These are phyloP conservation scores for Laticauda laticaudata DNA, from an alignment of 2,113 vertebrate genomes.

Conservation along the genomic window DNA sequence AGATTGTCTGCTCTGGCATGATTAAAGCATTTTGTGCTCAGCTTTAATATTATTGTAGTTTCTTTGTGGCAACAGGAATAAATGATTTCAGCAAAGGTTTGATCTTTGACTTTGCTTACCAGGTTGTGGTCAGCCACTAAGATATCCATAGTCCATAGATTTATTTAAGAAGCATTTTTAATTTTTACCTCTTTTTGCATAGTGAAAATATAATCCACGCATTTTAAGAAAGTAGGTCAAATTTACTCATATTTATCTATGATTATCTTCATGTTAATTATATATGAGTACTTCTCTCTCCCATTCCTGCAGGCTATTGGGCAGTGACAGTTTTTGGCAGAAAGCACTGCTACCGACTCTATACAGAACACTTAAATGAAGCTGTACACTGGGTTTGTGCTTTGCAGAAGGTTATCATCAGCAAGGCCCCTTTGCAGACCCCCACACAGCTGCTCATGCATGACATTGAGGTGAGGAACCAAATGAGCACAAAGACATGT, in stretches of 20 bases:
- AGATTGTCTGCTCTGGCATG: background rate
- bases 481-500: background rate
- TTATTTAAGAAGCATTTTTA: background rate
- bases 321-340: constrained; percentile 89
- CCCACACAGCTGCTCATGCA: constrained; percentile 93
- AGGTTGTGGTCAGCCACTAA: background rate
- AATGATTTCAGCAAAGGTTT: background rate
- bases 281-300: background rate
- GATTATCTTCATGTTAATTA: background rate
- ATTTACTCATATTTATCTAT: background rate
- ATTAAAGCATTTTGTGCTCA: background rate
- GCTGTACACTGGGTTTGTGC: constrained; percentile 90
- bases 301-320: constrained; percentile 81
- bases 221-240: background rate
- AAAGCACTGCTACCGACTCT: constrained; percentile 88
- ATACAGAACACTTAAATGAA: constrained; percentile 89
- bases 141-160: no score
- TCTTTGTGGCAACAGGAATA: background rate
- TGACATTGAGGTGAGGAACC: constrained; percentile 84
- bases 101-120: background rate
- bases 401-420: constrained; percentile 89
- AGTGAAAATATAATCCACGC: background rate
- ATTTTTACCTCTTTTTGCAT: background rate
- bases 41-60: background rate
- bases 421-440: constrained; percentile 89